Base-by-base conservation (phyloP, 92 coral and sea anemone genomes). In the Epizoanthus rinbou region DNA sequence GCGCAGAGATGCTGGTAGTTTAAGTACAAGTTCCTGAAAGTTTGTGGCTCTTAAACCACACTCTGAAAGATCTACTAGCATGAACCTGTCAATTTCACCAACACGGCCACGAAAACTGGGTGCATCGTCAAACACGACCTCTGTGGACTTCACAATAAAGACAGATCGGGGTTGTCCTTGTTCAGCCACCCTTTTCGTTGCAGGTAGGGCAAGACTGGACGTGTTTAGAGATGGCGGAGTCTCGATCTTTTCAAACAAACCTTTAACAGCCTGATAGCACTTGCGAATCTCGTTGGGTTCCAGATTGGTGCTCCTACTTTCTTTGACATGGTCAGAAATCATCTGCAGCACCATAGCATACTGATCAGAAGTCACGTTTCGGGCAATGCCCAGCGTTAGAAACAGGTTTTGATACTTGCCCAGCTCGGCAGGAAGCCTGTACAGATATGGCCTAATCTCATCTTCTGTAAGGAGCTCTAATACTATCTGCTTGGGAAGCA, bases 361-460 rank as follows among this genome's bases (percentile, higher is more conserved):
- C 69, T 93, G 98, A 31, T 22, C 85, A 1, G 92, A 65, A 7
- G 81, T 91, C 10, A 83, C 93, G 4, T 79, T 69, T 8, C 35
- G 63, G 13, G 90, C 72, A 24, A 90, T 79, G 4, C 95, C 98
- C 57, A 93, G 90, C 41, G 47, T 56, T 54, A 62, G 33, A 75
- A 93, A 91, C 14, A 93, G 22, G 11, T 1, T 4, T 6, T 15
- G 10, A 35, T 83, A 89, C 45, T 19, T 14, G 9, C 86, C 74
- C 13, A 91, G 50, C 45, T 89, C 74, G 1, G 67, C 22, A 6
- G 98, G 98, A 9, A 87, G 22, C 41, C 64, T 81, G 90, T 89
- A 93, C 19, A 93, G 85, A 57, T 84, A 93, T 22, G 98, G 98
- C 5, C 31, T 25, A 35, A 93, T 89, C 79, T 84, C 88, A 2